Conservation (phyloP, 64 coral and sea anemone species). For the Montipora efflorescens region DNA sequence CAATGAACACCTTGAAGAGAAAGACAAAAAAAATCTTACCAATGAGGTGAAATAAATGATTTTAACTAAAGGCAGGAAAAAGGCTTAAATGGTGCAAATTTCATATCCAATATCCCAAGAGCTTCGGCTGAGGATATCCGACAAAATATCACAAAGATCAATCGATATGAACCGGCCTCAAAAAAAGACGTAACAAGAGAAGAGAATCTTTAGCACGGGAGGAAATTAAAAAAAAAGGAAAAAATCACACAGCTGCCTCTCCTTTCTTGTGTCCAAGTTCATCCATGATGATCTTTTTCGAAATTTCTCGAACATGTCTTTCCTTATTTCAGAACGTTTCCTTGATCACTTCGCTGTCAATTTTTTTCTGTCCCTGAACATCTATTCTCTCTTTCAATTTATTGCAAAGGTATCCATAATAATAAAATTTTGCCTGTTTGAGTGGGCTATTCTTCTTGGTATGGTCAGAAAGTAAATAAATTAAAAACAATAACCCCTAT, state of each 20-base stretch:
- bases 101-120: not conserved
- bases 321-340: not conserved
- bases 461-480: constrained; percentile 57
- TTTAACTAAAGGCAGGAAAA: not conserved
- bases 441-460: constrained; percentile 34
- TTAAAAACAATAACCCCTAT: constrained; percentile 16
- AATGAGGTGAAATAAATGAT: constrained; percentile 1
- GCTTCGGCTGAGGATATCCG: not conserved
- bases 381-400: not conserved
- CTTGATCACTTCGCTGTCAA: not conserved
- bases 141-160: constrained; percentile 9
- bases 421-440: constrained; percentile 42
- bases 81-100: not conserved
- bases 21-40: constrained; percentile 37
- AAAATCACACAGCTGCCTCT: constrained; percentile 30
- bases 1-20: constrained; percentile 20
- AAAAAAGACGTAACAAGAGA: constrained; percentile 25
- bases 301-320: constrained; percentile 6
- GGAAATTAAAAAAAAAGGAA: constrained; percentile 50
- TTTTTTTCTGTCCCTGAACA: not conserved
- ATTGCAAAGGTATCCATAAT: constrained; percentile 20
- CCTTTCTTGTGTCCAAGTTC: constrained; percentile 48
- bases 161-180: not conserved
- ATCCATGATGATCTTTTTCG: not conserved
- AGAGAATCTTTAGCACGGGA: constrained; percentile 21